A percentile compares a stretch with the other conserved stretches of the same genome.
Conservation (phyloP, 2,113 vertebrate species). For the Herpetotheres cachinnans region DNA sequence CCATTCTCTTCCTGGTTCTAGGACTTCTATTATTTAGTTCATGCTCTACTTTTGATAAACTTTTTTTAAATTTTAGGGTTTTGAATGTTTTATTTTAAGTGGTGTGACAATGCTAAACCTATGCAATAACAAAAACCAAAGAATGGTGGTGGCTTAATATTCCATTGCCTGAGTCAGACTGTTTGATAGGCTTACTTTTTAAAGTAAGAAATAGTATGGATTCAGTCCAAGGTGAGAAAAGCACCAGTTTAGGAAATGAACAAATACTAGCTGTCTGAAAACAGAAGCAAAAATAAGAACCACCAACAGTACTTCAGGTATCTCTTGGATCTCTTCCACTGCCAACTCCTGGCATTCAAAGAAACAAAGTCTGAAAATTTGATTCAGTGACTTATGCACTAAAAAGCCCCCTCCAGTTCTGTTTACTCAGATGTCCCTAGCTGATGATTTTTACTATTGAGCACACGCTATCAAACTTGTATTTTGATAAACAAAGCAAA, state of each 20-base stretch:
- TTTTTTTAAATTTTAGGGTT: neutral
- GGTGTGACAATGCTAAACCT: neutral
- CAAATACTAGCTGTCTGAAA: neutral
- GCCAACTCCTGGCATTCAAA: neutral
- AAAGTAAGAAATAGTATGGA: neutral
- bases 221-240: neutral
- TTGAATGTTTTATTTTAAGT: neutral
- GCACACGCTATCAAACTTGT: neutral
- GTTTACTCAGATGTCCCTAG: neutral
- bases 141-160: neutral
- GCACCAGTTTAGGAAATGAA: neutral
- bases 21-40: neutral
- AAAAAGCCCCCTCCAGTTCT: neutral
- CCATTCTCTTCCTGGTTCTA: neutral
- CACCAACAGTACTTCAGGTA: neutral
- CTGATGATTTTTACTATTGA: neutral
- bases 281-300: neutral
- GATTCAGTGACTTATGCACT: neutral
- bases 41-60: neutral
- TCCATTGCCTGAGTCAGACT: neutral
- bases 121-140: neutral
- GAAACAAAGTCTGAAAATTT: neutral
- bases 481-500: neutral
- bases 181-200: neutral
- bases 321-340: neutral